Conservation (phyloP, 2,888 invertebrate species). For the Neria commutata region DNA sequence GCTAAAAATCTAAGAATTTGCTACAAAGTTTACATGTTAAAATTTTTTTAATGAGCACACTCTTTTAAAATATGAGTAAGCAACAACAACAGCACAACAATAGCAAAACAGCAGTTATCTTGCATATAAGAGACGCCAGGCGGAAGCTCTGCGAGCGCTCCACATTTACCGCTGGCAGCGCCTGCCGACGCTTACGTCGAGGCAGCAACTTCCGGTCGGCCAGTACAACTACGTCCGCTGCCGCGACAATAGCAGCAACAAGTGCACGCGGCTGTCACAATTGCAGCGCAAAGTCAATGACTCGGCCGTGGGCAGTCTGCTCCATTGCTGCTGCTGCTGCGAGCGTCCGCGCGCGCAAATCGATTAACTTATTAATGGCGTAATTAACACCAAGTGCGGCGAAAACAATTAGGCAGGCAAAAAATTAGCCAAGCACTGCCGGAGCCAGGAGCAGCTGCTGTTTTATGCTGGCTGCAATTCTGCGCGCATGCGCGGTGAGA, state of each 20-base stretch:
- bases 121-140: no score
- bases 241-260: not conserved
- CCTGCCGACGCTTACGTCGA: no score
- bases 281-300: conserved; percentile 48
- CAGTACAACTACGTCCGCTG: conserved; percentile 7
- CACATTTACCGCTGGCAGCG: no score
- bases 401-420: conserved; percentile 16
- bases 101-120: no score
- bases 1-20: no score
- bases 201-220: conserved; percentile 31
- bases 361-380: conserved; percentile 57
- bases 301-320: conserved; percentile 44
- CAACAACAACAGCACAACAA: no score
- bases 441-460: conserved; percentile 18
- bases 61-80: no score
- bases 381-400: conserved; percentile 52
- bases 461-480: no score
- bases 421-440: conserved; percentile 27
- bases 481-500: conserved; percentile 9
- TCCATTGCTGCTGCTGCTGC: no score
- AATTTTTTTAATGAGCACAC: no score
- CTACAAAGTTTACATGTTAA: no score
- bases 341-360: conserved; percentile 40
- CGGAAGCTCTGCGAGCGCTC: no score
- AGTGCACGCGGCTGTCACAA: not conserved